phyloP scores from a whole-genome alignment of 2,113 vertebrate species.

The Stomatorhinus ivindoensis region DNA sequence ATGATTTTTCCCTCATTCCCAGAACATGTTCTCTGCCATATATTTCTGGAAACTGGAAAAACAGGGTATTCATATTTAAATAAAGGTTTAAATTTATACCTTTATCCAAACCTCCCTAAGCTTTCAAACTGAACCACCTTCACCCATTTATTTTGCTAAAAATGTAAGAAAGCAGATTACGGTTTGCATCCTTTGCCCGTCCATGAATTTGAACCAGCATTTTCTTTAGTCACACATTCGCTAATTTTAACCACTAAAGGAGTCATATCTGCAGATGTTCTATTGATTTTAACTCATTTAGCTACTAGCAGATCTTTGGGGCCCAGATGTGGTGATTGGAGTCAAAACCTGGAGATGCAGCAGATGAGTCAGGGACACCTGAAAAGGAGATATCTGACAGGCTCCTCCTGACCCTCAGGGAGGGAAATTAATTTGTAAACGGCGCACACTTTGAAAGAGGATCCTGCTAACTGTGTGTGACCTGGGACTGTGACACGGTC shows the following conservation, averaged over 20 bases:
- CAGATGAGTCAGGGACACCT: neutral
- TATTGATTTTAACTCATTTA: neutral
- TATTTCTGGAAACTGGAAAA: neutral
- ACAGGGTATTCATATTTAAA: neutral
- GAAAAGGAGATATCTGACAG: conserved; percentile 18
- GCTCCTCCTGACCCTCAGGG: conserved; percentile 34
- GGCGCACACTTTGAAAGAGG: conserved; percentile 37
- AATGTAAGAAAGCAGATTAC: neutral
- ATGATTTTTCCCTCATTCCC: neutral
- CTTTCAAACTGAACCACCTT: neutral
- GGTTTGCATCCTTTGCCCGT: neutral
- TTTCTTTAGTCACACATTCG: neutral
- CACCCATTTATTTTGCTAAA: neutral
- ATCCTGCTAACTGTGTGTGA: conserved; percentile 34
- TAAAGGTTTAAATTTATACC: neutral
- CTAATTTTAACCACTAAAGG: neutral
- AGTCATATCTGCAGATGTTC: neutral
- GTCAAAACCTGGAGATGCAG: conserved; percentile 10
- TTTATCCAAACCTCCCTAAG: neutral
- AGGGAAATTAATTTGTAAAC: conserved; percentile 40
- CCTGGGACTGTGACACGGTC: conserved; percentile 20
- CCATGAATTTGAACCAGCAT: neutral
- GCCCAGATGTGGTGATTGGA: neutral
- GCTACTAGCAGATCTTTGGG: neutral
- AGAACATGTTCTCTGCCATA: neutral